These are phyloP conservation scores for Myotis yumanensis DNA, from an alignment of 2,113 vertebrate genomes.

Conservation along the genomic window DNA sequence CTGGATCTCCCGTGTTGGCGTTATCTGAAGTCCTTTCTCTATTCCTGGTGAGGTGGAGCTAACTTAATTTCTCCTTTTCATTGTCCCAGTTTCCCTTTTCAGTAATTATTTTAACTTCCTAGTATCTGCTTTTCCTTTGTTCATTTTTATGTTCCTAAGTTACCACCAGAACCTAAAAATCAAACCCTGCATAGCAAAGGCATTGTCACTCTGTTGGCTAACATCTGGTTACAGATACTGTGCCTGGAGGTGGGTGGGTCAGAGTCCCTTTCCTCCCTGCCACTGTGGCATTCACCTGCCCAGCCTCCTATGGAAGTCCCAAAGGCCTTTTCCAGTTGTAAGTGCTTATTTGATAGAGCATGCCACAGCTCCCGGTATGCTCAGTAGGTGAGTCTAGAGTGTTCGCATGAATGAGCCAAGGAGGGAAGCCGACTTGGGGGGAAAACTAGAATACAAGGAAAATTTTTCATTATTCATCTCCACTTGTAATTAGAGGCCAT, in stretches of 20 bases:
- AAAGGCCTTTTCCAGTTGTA: neutral
- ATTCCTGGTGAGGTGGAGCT: neutral
- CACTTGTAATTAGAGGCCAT: constrained; percentile 79
- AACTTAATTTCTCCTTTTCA: neutral
- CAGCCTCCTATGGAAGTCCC: neutral
- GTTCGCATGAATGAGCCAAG: constrained; percentile 19
- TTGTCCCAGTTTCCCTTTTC: neutral
- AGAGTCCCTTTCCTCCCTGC: neutral
- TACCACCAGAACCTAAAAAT: neutral
- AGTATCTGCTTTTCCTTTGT: neutral
- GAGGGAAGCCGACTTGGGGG: constrained; percentile 63
- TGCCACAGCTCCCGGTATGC: neutral
- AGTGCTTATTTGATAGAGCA: neutral
- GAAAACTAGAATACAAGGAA: constrained; percentile 74
- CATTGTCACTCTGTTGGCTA: neutral
- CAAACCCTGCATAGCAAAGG: neutral
- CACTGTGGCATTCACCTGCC: neutral
- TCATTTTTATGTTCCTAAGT: constrained; percentile 16
- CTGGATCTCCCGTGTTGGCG: neutral
- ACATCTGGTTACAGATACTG: neutral
- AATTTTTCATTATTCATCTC: constrained; percentile 84
- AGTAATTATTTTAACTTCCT: neutral
- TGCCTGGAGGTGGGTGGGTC: neutral
- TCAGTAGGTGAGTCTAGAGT: neutral
- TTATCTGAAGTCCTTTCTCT: neutral